A percentile compares a stretch with the other conserved stretches of the same genome.
These are phyloP conservation scores for Aphelinus atriplicis DNA, from an alignment of 1,140 invertebrate species.

Conservation along the genomic window DNA sequence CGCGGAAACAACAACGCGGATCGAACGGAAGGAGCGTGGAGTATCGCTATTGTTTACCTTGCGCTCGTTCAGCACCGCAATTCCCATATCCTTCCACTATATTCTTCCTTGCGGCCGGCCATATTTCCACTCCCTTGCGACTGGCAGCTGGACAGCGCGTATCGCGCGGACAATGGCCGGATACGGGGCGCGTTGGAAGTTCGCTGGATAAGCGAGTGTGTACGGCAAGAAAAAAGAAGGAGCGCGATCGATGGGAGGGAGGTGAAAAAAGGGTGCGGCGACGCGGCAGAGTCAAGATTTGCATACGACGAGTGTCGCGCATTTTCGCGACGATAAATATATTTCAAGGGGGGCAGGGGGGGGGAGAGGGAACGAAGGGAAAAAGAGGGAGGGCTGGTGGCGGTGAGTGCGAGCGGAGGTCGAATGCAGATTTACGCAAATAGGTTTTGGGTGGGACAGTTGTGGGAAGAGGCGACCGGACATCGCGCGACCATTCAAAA, in stretches of 20 bases:
- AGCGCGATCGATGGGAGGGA: background rate
- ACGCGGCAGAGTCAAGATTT: constrained; percentile 47
- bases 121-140: background rate
- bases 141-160: constrained; percentile 6
- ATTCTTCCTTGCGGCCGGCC: background rate
- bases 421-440: constrained; percentile 59
- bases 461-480: constrained; percentile 34
- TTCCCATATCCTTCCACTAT: background rate
- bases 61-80: no score
- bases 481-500: constrained; percentile 43
- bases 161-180: constrained; percentile 7
- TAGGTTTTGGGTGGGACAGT: constrained; percentile 48
- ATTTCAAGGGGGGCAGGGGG: constrained; percentile 47
- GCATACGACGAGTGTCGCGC: constrained; percentile 48
- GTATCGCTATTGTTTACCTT: no score
- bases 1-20: no score
- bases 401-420: constrained; percentile 43
- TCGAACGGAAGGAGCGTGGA: no score
- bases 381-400: background rate
- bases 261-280: constrained; percentile 24
- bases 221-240: constrained; percentile 28
- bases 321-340: constrained; percentile 54
- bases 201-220: background rate
- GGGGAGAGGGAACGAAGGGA: background rate
- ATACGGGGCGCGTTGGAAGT: background rate